Conservation (phyloP, 2,113 vertebrate genomes). For the Peromyscus californicus region DNA sequence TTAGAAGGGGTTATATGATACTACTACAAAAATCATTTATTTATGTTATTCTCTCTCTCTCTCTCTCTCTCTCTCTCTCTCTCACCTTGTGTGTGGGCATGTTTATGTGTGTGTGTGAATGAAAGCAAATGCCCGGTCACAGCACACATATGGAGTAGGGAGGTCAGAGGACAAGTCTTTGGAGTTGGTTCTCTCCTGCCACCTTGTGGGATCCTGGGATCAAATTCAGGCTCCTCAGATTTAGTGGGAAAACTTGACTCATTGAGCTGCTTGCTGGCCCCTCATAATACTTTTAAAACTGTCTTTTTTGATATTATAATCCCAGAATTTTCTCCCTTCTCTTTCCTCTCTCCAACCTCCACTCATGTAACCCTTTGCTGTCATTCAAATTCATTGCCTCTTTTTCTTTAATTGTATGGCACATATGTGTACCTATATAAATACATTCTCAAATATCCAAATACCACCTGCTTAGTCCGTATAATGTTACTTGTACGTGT, state of each 20-base stretch:
- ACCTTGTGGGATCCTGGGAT: constrained; percentile 20
- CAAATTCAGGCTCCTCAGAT: background rate
- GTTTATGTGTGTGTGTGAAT: background rate
- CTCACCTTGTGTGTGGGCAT: background rate
- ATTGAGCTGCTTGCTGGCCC: background rate
- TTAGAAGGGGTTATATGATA: background rate
- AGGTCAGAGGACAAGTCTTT: background rate
- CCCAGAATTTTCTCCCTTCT: background rate
- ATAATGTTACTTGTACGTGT: too few relatives aligned
- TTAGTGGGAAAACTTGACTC: background rate
- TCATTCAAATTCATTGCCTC: background rate
- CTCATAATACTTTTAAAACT: background rate
- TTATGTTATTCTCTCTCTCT: background rate
- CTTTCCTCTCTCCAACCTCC: background rate
- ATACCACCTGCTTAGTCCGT: background rate
- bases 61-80: too few relatives aligned
- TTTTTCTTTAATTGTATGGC: background rate
- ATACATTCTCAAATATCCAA: background rate
- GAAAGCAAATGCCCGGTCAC: background rate
- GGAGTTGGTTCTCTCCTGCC: constrained; percentile 10
- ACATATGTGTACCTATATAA: background rate
- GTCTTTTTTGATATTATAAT: background rate
- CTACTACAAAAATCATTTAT: background rate
- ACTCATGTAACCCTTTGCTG: background rate
- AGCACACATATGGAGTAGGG: background rate